phyloP scores from a whole-genome alignment of 1,140 invertebrate genomes.

The Trinorchestia longiramus region DNA sequence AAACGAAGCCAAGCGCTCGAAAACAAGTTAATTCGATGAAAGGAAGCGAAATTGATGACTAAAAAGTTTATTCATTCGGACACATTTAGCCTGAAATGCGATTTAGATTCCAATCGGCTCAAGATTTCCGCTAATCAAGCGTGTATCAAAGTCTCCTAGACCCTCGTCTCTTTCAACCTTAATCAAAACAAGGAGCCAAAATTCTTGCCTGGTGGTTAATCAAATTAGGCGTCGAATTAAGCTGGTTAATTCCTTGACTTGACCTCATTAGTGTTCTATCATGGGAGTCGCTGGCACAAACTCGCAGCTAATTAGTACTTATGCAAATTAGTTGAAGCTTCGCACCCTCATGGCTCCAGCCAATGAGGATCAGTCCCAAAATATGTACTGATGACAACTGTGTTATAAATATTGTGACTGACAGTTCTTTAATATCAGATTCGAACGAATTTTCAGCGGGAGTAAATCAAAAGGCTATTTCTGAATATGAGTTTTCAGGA shows the following conservation, averaged over 20 bases:
- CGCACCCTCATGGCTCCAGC: not conserved
- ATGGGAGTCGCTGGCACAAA: constrained; percentile 35
- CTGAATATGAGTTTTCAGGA: too few species aligned
- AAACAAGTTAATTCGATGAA: not conserved
- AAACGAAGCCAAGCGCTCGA: not conserved
- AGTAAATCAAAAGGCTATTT: too few species aligned
- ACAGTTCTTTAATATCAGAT: not conserved
- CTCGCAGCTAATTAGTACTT: constrained; percentile 20
- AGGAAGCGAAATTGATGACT: not conserved
- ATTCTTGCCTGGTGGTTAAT: constrained; percentile 10
- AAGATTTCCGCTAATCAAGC: not conserved
- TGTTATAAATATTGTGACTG: not conserved
- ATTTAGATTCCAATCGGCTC: not conserved
- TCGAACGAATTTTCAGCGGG: too few species aligned
- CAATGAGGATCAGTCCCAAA: not conserved
- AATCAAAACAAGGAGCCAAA: constrained; percentile 29
- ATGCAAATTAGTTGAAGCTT: constrained; percentile 19
- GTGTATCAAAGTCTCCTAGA: not conserved
- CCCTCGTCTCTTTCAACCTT: not conserved
- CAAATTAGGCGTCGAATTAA: constrained; percentile 40
- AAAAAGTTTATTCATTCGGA: not conserved
- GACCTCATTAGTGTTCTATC: constrained; percentile 53
- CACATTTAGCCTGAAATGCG: not conserved
- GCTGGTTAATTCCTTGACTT: constrained; percentile 50
- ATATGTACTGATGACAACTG: not conserved